Conservation (phyloP, 2,113 vertebrate genomes). For the Collichthys lucidus region DNA sequence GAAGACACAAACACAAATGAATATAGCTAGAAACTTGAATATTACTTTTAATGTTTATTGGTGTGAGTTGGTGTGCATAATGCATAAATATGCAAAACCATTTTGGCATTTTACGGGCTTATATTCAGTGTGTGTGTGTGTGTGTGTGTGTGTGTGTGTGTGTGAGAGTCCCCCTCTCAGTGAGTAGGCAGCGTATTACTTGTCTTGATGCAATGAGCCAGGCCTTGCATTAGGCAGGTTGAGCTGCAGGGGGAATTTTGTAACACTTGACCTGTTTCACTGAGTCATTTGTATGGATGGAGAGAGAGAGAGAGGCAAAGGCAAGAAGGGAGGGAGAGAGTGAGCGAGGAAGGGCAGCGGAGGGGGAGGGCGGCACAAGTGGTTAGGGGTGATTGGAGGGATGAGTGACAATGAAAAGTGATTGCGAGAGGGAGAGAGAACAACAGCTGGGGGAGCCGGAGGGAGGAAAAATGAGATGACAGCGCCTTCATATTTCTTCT, state of each 20-base stretch:
- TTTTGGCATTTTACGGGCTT: conserved; percentile 26
- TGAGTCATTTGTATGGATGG: conserved; percentile 83
- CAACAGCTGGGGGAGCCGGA: conserved; percentile 79
- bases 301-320: conserved; percentile 65
- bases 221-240: conserved; percentile 84
- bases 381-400: conserved; percentile 62
- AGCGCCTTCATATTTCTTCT: conserved; percentile 64
- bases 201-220: conserved; percentile 79
- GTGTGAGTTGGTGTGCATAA: conserved; percentile 41
- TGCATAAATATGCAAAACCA: conserved; percentile 37
- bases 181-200: conserved; percentile 74
- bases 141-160: conserved; percentile 27
- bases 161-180: conserved; percentile 12
- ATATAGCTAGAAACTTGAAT: conserved; percentile 11
- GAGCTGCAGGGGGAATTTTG: conserved; percentile 84
- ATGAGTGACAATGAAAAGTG: conserved; percentile 77
- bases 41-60: conserved; percentile 24
- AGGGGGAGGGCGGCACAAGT: conserved; percentile 41
- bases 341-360: not conserved
- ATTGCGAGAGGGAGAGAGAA: conserved; percentile 67
- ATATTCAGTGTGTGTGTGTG: conserved; percentile 36
- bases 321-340: conserved; percentile 11
- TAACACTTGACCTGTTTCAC: conserved; percentile 88
- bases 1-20: not conserved
- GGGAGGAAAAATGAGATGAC: conserved; percentile 70